Evolutionary conservation across 2,113 vertebrate genomes (phyloP), one percentile per base, ranked within the genome.

Genomic region (Trachemys scripta): DNA sequence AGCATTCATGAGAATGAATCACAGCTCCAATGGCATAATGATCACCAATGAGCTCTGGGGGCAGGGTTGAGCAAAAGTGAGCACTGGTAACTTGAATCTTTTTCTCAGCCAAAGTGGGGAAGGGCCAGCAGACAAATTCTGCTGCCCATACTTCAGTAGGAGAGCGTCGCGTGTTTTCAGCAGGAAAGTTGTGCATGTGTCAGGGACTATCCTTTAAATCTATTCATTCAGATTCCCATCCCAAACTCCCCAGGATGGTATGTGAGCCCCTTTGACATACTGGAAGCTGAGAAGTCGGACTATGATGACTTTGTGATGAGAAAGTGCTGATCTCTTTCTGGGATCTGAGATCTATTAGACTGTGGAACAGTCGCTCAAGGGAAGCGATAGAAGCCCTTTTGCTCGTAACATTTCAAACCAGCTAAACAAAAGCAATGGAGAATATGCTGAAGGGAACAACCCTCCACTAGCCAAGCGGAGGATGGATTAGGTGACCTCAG

Each of bases 211-310:
- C 65, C 65, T 69, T 69, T n/a, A 69, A 69, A 27, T 45, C 22
- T 45, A 45, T 45, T 27, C 72, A 27, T 45, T 76, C 72, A 11
- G 11, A 25, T 27, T 6, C 49, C 27, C 14, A 5, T 53, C 10
- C 13, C 17, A 84, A 22, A 3, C 6, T 14, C 14, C 10, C 65
- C 47, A 76, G 3, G 80, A 80, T 22, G 88, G 16, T 85, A 79
- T 0, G 35, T 2, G 13, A 13, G 57, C 16, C 31, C 62, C 20
- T 92, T 85, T 27, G 51, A 54, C 62, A 82, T 16, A 92, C 47
- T 45, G 59, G 7, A 5, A 2, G 3, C 9, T 5, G 3, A 83
- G 38, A 22, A 83, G 16, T 47, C 0, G 0, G 35, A 29, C 20
- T 17, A 38, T 24, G 12, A 82, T 35, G 79, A n/a, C 79, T 51